Base-by-base conservation (phyloP, 2,797 vertebrate genomes). In the Neolamprologus multifasciatus region DNA sequence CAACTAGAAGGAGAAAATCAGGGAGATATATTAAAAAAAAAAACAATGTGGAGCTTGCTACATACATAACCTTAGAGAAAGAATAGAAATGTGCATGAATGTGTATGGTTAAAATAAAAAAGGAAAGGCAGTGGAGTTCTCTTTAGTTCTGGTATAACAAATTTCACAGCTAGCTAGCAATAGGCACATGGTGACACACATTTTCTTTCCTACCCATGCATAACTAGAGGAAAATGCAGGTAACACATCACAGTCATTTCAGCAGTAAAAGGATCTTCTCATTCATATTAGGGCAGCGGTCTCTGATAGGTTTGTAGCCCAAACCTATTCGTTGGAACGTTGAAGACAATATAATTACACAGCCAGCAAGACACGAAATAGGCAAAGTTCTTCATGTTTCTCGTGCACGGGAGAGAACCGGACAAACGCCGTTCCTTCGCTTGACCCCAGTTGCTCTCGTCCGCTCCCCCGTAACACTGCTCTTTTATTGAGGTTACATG, bases 11-110 rank as follows among this genome's bases (percentile, higher is more conserved):
- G 26, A 13, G 43, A 50, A 50, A 48, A 76, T 50, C 43, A 76
- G 43, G 9, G 43, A 19, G 16, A 19, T 5, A 36, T 62, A 62
- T 33, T 13, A 4, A 36, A 8, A 45, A 29, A 29, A 16, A 17
- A 5, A 0, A 0, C 16, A 10, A 5, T 48, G 16, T 74, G 23
- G 23, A 19, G 9, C 23, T 29, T 17, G 14, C 6, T 48, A 29
- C 29, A 74, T 8, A 48, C 26, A 74, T 43, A 48, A 29, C 9
- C 69, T 8, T 45, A 23, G 40, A 8, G 40, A 76, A 50, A 50
- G 43, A 13, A 26, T 71, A 45, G 2, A 40, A 48, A 12, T 50
- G 7, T 76, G 43, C 16, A 48, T 76, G 69, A 19, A 48, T 50
- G 26, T 50, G 26, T 76, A 31, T 48, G 16, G 43, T 19, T 76